phyloP scores from a whole-genome alignment of 1,140 invertebrate genomes.

The Pentalonia nigronervosa region DNA sequence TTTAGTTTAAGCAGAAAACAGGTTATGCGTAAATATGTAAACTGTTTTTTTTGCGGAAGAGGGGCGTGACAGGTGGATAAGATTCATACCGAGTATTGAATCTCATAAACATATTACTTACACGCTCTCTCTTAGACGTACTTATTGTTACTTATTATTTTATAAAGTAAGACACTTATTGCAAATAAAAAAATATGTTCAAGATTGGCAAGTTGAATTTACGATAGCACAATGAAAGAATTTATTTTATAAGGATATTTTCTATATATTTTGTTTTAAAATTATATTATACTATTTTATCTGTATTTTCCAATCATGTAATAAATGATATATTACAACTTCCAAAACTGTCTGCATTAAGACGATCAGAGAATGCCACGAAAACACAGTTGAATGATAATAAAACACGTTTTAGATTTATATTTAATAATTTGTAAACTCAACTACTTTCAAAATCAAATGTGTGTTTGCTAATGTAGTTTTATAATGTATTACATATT shows the following conservation, averaged over 20 bases:
- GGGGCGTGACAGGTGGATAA: background rate
- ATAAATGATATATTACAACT: background rate
- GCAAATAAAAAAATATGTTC: no score
- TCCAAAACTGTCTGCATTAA: background rate
- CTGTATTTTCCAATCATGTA: background rate
- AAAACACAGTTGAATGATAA: background rate
- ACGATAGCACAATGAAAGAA: background rate
- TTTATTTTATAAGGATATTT: background rate
- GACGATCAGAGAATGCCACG: background rate
- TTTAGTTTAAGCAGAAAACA: no score
- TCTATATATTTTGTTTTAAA: background rate
- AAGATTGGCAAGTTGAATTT: no score
- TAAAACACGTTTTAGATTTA: background rate
- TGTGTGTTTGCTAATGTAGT: background rate
- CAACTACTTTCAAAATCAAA: background rate
- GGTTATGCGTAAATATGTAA: no score
- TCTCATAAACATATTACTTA: no score
- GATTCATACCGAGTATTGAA: no score
- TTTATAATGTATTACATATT: background rate
- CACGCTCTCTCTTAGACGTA: no score
- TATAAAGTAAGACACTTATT: no score
- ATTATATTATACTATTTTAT: background rate
- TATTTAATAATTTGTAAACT: background rate
- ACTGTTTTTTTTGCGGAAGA: no score
- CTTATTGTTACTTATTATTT: no score